phyloP scores from a whole-genome alignment of 1,140 invertebrate species.

The Orchestia grillus region DNA sequence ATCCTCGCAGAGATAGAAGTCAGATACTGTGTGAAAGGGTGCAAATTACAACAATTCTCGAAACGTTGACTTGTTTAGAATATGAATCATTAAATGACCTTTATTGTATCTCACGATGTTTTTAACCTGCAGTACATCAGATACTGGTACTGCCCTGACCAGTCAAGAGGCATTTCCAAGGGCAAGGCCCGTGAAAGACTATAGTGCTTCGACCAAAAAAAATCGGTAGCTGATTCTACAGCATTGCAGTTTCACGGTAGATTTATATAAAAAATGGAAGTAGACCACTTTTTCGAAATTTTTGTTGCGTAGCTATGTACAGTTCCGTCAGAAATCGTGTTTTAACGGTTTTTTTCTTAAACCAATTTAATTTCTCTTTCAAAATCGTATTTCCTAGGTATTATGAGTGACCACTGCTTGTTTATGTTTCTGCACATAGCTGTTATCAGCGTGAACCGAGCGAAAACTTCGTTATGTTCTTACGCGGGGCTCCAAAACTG shows the following conservation, averaged over 20 bases:
- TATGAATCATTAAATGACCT: no score
- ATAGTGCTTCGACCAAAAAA: no score
- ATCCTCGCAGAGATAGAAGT: no score
- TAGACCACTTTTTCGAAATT: not conserved
- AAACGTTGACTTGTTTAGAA: no score
- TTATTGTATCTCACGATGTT: no score
- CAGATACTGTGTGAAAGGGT: no score
- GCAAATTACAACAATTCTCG: no score
- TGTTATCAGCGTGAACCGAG: not conserved
- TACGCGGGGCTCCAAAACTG: no score
- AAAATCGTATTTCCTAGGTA: not conserved
- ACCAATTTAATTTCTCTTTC: not conserved
- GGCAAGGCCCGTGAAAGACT: no score
- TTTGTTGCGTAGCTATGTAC: not conserved
- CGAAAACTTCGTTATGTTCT: not conserved
- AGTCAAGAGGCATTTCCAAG: no score
- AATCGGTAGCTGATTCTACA: not conserved
- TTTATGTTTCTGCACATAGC: not conserved
- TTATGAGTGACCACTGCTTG: not conserved
- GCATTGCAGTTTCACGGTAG: not conserved
- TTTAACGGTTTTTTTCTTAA: not conserved
- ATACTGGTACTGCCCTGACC: no score
- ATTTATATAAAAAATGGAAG: not conserved
- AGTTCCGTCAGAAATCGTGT: not conserved
- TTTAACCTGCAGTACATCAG: no score